phyloP scores from a whole-genome alignment of 2,113 vertebrate genomes.

The Grammomys surdaster region DNA sequence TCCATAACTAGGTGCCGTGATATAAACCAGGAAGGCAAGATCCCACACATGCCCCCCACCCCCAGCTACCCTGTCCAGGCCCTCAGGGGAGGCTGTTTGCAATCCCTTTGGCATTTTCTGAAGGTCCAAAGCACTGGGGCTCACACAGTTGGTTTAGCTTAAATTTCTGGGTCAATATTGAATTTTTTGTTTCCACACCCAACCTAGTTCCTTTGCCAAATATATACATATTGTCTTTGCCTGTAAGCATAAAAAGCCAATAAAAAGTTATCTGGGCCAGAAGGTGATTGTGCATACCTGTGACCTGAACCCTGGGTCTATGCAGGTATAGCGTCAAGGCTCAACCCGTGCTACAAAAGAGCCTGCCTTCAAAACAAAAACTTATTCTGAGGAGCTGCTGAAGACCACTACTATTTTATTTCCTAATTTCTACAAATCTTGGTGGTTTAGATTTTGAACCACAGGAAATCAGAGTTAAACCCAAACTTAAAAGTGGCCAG shows the following conservation, averaged over 20 bases:
- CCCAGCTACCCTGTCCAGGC: neutral
- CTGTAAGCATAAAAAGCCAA: neutral
- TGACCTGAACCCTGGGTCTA: neutral
- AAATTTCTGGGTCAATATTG: neutral
- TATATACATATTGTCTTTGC: neutral
- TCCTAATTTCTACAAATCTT: slow-evolving; percentile 5
- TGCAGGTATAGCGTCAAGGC: neutral
- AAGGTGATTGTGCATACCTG: neutral
- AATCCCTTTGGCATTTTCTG: neutral
- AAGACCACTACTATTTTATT: neutral
- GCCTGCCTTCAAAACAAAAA: neutral
- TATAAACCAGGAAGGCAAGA: neutral
- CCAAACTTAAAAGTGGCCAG: slow-evolving; percentile 35
- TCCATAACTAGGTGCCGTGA: neutral
- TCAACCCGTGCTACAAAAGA: neutral
- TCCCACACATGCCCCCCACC: neutral
- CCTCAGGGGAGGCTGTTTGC: neutral
- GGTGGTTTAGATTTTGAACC: neutral
- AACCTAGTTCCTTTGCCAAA: neutral
- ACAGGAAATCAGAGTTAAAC: neutral
- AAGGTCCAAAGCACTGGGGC: neutral
- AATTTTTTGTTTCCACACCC: neutral
- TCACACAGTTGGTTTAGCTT: neutral
- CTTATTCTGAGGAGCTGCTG: neutral
- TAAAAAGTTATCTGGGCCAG: neutral